Evolutionary conservation across 2,113 vertebrate genomes (phyloP), one percentile per base, ranked within the genome.

Genomic region (Oriolus oriolus): DNA sequence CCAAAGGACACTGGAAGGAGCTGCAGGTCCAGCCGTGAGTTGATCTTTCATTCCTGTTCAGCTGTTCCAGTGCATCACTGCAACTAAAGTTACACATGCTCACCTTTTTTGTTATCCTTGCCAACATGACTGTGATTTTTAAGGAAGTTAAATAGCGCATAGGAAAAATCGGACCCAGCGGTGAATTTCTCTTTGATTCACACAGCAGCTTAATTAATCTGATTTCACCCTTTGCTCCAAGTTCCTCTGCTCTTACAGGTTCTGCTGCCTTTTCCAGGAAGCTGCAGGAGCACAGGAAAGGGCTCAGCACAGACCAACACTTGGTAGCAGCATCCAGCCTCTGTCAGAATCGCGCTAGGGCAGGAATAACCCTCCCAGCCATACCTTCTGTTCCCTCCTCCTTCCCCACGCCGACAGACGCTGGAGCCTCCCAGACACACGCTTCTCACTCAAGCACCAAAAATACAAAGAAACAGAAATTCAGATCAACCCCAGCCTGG

Each of bases 81-180:
- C 4, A 57, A 31, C 4, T 15, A 2, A 64, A 14, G 15, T 12
- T 35, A 17, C 19, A 9, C 4, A 1, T 11, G 12, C 35, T 64
- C 21, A 26, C 11, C 5, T 12, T 26, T 57, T n/a, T 23, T 30
- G 9, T 33, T 59, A 39, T 5, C 31, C 33, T 57, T 33, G 20
- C 9, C 18, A 79, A 35, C 19, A 13, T 0, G 1, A 22, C 2
- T 18, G 1, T 9, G 9, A 42, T 24, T 82, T 70, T 50, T 59
- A 39, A 11, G 37, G 11, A 70, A n/a, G 9, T 10, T 26, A 49
- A 49, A 13, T 7, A 69, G 21, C 45, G 28, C 0, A 0, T 0
- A 20, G 23, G 22, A 14, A 77, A 70, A 63, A 37, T 1, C 3
- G 14, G n/a, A 37, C 3, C 14, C 2, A 1, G 20, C 0, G 9